phyloP scores from a whole-genome alignment of 2,113 vertebrate species.

The Gnathonemus echidnorhynchus region DNA sequence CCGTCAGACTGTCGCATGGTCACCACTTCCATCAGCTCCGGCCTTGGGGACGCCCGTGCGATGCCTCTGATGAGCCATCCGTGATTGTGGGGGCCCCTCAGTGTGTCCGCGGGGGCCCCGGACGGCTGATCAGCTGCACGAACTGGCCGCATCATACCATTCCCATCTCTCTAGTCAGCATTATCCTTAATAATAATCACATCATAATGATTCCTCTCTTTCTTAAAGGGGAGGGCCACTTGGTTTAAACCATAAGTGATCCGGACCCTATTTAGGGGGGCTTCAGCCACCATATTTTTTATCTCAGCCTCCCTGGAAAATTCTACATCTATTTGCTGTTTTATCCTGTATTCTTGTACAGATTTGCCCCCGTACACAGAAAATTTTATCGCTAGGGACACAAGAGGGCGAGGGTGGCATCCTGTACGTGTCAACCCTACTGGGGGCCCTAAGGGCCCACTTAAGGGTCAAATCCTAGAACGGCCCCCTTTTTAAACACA shows the following conservation, averaged over 20 bases:
- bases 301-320: neutral
- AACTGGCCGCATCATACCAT: neutral
- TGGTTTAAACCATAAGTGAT: neutral
- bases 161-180: neutral
- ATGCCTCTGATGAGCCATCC: neutral
- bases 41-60: neutral
- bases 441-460: neutral
- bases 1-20: neutral
- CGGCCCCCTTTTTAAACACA: neutral
- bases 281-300: neutral
- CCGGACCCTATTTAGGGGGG: neutral
- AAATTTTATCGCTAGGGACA: neutral
- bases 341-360: neutral
- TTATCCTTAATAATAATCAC: neutral
- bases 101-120: neutral
- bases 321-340: neutral
- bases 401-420: neutral
- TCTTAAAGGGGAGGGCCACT: neutral
- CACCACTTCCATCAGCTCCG: neutral
- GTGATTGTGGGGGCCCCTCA: neutral
- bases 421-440: neutral
- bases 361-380: neutral
- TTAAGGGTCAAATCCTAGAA: neutral
- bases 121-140: neutral
- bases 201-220: neutral